Percentiles rank a stretch among this genome's conserved stretches.
Evolutionary conservation across 1,140 invertebrate species (phyloP).

Genomic region (Sitobion miscanthi): DNA sequence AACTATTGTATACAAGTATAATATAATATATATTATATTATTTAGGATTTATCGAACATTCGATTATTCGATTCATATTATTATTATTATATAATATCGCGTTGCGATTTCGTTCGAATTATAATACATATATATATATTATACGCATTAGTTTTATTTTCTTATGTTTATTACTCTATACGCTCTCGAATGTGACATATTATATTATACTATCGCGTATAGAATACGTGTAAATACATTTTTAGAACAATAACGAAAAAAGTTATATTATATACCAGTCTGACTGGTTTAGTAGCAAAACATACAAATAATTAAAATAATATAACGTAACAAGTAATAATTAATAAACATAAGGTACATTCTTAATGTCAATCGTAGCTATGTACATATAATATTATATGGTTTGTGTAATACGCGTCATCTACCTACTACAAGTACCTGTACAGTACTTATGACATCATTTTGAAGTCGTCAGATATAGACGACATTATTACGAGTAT

Average conservation of each 20-base stretch:
- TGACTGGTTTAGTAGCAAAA: neutral
- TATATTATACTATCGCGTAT: neutral
- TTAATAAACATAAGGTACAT: neutral
- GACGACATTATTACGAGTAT: neutral
- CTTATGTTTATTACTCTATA: neutral
- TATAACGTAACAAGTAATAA: neutral
- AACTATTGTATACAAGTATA: neutral
- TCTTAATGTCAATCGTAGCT: neutral
- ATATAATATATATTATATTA: neutral
- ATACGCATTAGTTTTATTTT: neutral
- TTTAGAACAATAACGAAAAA: slow-evolving; percentile 36
- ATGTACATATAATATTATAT: neutral
- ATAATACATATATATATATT: neutral
- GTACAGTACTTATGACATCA: neutral
- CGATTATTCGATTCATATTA: neutral
- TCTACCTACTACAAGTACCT: neutral
- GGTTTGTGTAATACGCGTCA: neutral
- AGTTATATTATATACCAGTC: neutral
- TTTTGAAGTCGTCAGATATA: neutral
- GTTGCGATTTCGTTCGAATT: neutral
- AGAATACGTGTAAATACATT: neutral
- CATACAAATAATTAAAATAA: neutral
- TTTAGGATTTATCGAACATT: neutral
- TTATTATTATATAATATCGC: neutral
- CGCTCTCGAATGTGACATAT: neutral